Base-by-base conservation (phyloP, 2,888 invertebrate species). In the Drosophila paramelanica region DNA sequence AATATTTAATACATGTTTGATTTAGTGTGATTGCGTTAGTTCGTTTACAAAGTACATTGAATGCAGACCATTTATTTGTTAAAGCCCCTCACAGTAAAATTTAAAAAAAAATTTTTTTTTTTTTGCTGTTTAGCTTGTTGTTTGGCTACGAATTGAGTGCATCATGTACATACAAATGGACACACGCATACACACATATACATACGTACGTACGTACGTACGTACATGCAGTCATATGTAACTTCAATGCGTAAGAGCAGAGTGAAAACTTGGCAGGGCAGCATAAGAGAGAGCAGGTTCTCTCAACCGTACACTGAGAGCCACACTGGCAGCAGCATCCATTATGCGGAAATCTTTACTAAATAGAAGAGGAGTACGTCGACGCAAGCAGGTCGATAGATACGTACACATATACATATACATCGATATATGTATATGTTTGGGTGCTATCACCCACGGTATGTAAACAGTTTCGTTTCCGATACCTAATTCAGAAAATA, bases 381-480 rank as follows among this genome's bases (percentile, higher is more conserved):
- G 39, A 50, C 53, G 50, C 58, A 67, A 33, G 60, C 60, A 55
- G 67, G 71, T 60, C 55, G 59, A 73, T 59, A 59, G 51, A 59
- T 11, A 58, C 42, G 41, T 49, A 10, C 50, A 4, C 4, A 23
- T 4, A 23, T 4, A 39, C 41, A 14, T 13, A 20, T 33, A 47
- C 36, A 33, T 14, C 23, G 7, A 42, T 43, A 17, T 8, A 50
- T 5, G 36, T 10, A 4, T n/a, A 43, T 31, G 45, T 39, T 43
- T 27, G n/a, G 11, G 11, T 49, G 8, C 13, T 42, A 20, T 14
- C 13, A 17, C 4, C n/a, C 11, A 8, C 23, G 25, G 20, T 39
- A 45, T 14, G 6, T 14, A 13, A 47, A 36, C 25, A 45, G n/a
- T 8, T 8, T 2, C 4, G 5, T 13, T 56, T 31, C 4, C 49